A percentile compares a stretch with the other conserved stretches of the same genome.
These are phyloP conservation scores for Stenchaetothrips biformis DNA, from an alignment of 2,888 invertebrate genomes.

Conservation along the genomic window DNA sequence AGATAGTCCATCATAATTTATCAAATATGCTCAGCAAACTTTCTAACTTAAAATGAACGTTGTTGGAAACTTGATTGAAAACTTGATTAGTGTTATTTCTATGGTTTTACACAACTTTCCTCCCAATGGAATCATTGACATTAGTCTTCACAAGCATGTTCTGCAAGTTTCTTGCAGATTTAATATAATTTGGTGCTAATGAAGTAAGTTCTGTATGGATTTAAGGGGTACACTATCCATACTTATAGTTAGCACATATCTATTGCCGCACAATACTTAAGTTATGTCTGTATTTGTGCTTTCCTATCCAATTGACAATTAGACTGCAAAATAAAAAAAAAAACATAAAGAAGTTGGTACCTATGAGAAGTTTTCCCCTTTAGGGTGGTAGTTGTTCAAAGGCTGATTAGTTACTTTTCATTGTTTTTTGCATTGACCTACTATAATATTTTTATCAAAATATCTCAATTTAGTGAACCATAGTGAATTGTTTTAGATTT, in stretches of 20 bases:
- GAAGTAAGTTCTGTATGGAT: neutral
- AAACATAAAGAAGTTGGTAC: neutral
- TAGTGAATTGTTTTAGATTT: neutral
- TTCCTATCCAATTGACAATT: slow-evolving; percentile 19
- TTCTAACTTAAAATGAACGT: neutral
- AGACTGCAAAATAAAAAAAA: neutral
- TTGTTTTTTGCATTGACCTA: neutral
- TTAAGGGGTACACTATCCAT: neutral
- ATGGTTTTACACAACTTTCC: slow-evolving; percentile 16
- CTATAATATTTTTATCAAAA: slow-evolving; percentile 14
- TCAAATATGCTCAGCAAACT: neutral
- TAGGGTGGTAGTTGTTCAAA: slow-evolving; percentile 8
- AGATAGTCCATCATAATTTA: slow-evolving; percentile 20
- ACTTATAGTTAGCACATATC: neutral
- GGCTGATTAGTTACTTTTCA: slow-evolving; percentile 21
- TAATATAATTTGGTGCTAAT: slow-evolving; percentile 2
- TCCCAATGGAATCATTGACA: neutral
- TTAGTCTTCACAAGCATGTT: slow-evolving; percentile 10
- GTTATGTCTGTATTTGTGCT: neutral
- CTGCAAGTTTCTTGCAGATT: neutral
- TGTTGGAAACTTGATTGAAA: neutral
- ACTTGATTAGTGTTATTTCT: slow-evolving; percentile 19
- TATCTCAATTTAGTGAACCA: neutral
- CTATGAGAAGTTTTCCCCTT: neutral
- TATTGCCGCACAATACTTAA: neutral